Base-by-base conservation (phyloP, 2,888 invertebrate species). In the Lochmaea crataegi region DNA sequence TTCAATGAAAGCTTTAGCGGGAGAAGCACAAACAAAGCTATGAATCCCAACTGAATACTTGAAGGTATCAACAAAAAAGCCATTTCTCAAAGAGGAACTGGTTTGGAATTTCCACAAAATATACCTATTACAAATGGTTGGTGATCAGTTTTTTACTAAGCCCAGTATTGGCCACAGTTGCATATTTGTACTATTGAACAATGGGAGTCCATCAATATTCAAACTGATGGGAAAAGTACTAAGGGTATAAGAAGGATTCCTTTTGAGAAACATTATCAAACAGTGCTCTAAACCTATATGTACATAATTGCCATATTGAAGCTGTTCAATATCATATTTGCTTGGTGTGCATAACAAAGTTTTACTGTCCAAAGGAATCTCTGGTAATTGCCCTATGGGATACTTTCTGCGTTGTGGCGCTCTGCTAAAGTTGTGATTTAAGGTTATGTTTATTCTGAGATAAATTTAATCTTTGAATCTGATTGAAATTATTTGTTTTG, bases 1-100 rank as follows among this genome's bases (percentile, higher is more conserved):
- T 71, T 79, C 77, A n/a, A 80, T 60, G 60, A 71, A 79, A 11
- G 76, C 57, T 65, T 74, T 64, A 16, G 80, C 78, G 16, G 77
- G 79, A 57, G 75, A 71, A 70, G 79, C 80, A 69, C 80, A 80
- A 66, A 74, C 48, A 65, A 80, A 75, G 53, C 75, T 70, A 67
- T 66, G 63, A 45, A 80, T 60, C 64, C 66, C 66, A 51, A 78
- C 63, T 58, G n/a, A 16, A 66, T 64, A 70, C 16, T 57, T 9
- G n/a, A 32, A 58, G 32, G 70, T 58, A 72, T 65, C 42, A 18
- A 72, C n/a, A 56, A 38, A 64, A 41, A 78, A 68, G 16, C 77
- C 77, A 63, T 74, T 65, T 51, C 69, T 26, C 65, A 75, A 45
- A 41, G 41, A 2, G 41, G 41, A 11, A 41, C 41, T 41, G 41